phyloP scores from a whole-genome alignment of 2,888 invertebrate genomes.

The Acanthopleura granulata region DNA sequence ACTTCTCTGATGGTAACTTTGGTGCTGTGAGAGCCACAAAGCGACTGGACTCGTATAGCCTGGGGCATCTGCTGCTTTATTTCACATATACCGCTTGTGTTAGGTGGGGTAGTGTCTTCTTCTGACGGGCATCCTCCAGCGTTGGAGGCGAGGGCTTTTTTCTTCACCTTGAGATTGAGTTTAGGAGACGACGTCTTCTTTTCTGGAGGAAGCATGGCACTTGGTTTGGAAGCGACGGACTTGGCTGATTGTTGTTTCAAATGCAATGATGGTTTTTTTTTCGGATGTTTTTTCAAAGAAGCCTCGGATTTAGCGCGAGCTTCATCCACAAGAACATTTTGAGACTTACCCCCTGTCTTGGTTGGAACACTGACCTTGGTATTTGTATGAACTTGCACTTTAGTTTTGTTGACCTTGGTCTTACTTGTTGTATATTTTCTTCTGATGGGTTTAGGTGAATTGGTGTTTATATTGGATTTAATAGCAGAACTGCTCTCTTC shows the following conservation, averaged over 20 bases:
- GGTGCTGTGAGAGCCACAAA: not conserved
- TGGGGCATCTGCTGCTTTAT: not conserved
- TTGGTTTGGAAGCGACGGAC: not conserved
- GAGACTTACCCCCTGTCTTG: not conserved
- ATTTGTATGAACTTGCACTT: too few relatives aligned
- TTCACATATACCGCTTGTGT: not conserved
- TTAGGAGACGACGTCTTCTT: not conserved
- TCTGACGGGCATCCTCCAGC: not conserved
- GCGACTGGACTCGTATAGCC: not conserved
- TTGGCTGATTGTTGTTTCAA: not conserved
- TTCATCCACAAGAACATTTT: not conserved
- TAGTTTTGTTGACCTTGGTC: not conserved
- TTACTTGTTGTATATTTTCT: not conserved
- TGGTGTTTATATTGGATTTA: not conserved
- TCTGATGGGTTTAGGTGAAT: not conserved
- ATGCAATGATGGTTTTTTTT: not conserved
- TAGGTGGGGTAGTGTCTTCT: not conserved
- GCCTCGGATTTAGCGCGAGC: not conserved
- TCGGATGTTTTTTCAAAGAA: not conserved
- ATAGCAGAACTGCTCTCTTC: too few relatives aligned
- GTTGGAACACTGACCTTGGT: not conserved
- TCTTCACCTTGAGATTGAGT: not conserved
- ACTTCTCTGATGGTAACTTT: not conserved
- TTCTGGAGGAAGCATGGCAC: not conserved
- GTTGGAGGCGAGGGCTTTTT: not conserved